These are phyloP conservation scores for Luehdorfia chinensis DNA, from an alignment of 1,140 invertebrate genomes.

Conservation along the genomic window DNA sequence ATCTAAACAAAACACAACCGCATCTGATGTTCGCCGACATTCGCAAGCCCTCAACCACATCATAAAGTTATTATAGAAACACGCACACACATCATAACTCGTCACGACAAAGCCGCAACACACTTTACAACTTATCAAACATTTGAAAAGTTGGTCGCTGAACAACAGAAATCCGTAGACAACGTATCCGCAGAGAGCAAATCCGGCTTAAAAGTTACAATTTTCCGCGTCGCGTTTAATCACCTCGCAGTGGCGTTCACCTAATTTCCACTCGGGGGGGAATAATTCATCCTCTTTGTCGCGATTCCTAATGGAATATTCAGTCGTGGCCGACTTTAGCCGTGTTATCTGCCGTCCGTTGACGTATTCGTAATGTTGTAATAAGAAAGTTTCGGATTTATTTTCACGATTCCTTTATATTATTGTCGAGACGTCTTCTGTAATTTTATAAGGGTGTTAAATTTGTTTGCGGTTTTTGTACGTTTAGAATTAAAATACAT, in stretches of 20 bases:
- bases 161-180: too few species aligned
- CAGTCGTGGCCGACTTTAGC: slow-evolving; percentile 33
- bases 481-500: too few species aligned
- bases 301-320: slow-evolving; percentile 57
- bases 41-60: too few species aligned
- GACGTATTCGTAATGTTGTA: slow-evolving; percentile 34
- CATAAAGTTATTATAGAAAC: too few species aligned
- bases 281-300: slow-evolving; percentile 54
- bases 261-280: slow-evolving; percentile 45
- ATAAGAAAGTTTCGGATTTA: slow-evolving; percentile 31
- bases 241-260: slow-evolving; percentile 43
- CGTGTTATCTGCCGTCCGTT: slow-evolving; percentile 26
- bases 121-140: slow-evolving; percentile 6
- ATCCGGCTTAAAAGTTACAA: slow-evolving; percentile 43
- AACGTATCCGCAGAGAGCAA: slow-evolving; percentile 20
- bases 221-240: slow-evolving; percentile 49
- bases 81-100: too few species aligned
- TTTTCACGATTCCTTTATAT: background rate
- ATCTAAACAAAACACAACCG: too few species aligned
- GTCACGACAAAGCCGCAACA: slow-evolving; percentile 1
- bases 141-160: too few species aligned
- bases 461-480: too few species aligned
- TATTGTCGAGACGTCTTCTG: slow-evolving; percentile 2
- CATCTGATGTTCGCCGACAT: too few species aligned
- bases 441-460: too few species aligned